Conservation (phyloP, 1,140 invertebrate species). For the Idris sp. region DNA sequence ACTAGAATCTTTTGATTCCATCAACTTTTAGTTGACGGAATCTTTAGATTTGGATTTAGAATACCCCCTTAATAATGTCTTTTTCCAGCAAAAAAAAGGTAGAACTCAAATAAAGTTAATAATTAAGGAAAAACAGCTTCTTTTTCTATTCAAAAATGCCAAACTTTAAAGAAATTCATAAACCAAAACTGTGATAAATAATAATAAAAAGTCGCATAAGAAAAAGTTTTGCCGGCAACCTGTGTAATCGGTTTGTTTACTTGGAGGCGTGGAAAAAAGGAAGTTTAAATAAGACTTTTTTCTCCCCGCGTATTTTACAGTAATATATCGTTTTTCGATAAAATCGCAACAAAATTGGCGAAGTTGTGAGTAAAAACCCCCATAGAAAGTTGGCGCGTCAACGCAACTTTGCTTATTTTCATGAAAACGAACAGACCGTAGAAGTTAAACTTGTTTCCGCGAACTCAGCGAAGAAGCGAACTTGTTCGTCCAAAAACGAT, state of each 20-base stretch:
- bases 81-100: no score
- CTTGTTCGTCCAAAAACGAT: conserved; percentile 19
- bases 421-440: conserved; percentile 14
- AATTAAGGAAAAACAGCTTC: no score
- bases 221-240: no score
- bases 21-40: no score
- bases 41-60: no score
- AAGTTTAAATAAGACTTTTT: no score
- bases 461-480: conserved; percentile 15
- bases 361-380: conserved; percentile 44
- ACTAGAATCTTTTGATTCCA: no score
- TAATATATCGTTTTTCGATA: conserved; percentile 50
- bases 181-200: no score
- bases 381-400: conserved; percentile 8
- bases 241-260: conserved; percentile 43
- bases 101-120: no score
- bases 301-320: conserved; percentile 30
- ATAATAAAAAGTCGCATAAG: conserved; percentile 13
- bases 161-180: no score
- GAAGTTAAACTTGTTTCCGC: conserved; percentile 18
- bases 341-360: conserved; percentile 40
- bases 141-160: no score
- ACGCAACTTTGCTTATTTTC: conserved; percentile 28
- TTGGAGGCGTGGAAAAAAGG: conserved; percentile 20
- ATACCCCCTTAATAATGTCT: no score